Conservation (phyloP, 2,888 invertebrate genomes). For the Caenorhabditis angaria region DNA sequence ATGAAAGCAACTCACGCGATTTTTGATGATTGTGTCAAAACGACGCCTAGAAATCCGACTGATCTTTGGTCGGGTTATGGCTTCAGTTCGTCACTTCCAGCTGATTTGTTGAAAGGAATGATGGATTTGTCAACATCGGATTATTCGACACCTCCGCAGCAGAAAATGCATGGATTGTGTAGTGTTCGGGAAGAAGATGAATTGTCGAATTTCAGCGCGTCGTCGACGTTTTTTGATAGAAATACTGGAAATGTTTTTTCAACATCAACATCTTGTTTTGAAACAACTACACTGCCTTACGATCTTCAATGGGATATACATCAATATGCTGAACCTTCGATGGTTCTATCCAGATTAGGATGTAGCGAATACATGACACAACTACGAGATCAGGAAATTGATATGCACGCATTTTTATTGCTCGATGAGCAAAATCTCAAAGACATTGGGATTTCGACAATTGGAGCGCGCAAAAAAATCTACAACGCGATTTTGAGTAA, state of each 20-base stretch:
- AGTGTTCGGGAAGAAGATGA: conserved; percentile 65
- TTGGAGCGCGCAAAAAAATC: conserved; percentile 70
- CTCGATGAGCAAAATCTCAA: conserved; percentile 68
- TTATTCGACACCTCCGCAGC: neutral
- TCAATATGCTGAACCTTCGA: conserved; percentile 62
- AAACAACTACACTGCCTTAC: conserved; percentile 45
- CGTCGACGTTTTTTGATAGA: conserved; percentile 31
- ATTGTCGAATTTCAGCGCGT: conserved; percentile 45
- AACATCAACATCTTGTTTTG: conserved; percentile 57
- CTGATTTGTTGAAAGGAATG: conserved; percentile 63
- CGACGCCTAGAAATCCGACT: conserved; percentile 56
- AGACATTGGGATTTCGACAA: conserved; percentile 69
- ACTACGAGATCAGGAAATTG: conserved; percentile 69
- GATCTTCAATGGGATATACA: conserved; percentile 67
- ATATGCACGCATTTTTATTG: conserved; percentile 70
- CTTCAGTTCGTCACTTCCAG: conserved; percentile 68
- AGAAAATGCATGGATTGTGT: conserved; percentile 28
- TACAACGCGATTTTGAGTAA: conserved; percentile 68
- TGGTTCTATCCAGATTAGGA: conserved; percentile 68
- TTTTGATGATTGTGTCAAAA: conserved; percentile 36
- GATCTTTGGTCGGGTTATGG: conserved; percentile 67
- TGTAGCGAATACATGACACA: conserved; percentile 67
- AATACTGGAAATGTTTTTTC: conserved; percentile 45
- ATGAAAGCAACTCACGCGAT: conserved; percentile 56
- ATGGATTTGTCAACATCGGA: conserved; percentile 30